Evolutionary conservation across 2,797 vertebrate species (phyloP), one percentile per base, ranked within the genome.

Genomic region (Centropyge bicolor): DNA sequence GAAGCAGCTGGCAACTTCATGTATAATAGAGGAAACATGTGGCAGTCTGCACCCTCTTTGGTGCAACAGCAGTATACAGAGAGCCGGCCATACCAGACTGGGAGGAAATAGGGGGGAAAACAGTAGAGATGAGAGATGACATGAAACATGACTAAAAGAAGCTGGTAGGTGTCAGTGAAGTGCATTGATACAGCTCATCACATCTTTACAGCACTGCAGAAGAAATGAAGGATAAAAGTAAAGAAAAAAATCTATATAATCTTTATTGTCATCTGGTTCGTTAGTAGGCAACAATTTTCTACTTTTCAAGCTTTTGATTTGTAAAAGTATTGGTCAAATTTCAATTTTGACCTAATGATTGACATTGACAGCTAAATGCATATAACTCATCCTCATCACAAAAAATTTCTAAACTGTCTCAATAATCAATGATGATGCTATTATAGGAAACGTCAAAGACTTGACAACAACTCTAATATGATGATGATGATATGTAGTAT

Each of bases 1-100:
- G 40, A 70, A 64, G 59, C 74, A 74, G 70, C 64, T 78, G 74
- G 70, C 68, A 66, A 40, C 61, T 56, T 51, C 19, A 66, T 73
- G 66, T 70, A 49, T 43, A 55, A 40, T 36, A 69, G 52, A 54
- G 59, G 27, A 54, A 69, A 59, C 43, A 70, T 61, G 74, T 73
- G 65, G 55, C 65, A 65, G 51, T 43, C 43, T 69, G 31, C 45
- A 63, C 51, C 49, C 52, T 75, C 76, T 62, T 7, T 36, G 22
- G 76, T 71, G 55, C 31, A 68, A 69, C 52, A 74, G 64, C 27
- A 46, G 60, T 52, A 40, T 22, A 54, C n/a, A 19, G 48, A n/a
- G 49, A 73, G 68, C 57, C 49, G 22, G n/a, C 35, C 48, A 41
- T 8, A 52, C 19, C 45, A 71, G 24, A 75, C 27, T 66, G 60